These are phyloP conservation scores for Charina bottae DNA, from an alignment of 2,113 vertebrate genomes.

Conservation along the genomic window DNA sequence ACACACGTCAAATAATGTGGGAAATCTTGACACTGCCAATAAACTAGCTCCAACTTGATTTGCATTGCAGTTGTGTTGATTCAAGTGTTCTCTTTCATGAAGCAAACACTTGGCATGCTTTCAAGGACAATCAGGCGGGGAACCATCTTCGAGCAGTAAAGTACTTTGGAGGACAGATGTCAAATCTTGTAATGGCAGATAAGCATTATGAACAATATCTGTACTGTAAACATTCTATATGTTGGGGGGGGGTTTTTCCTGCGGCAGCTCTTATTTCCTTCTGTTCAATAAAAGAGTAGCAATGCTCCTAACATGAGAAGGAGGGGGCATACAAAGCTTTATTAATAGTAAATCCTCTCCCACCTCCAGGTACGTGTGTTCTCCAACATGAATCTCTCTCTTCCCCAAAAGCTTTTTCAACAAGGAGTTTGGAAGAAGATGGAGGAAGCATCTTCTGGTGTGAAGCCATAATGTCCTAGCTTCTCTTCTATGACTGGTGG, in stretches of 20 bases:
- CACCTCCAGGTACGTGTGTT: background rate
- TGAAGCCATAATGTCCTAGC: background rate
- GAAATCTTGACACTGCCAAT: constrained; percentile 42
- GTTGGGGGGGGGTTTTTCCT: background rate
- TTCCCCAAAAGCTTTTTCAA: background rate
- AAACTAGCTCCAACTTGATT: constrained; percentile 65
- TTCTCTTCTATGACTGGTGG: background rate
- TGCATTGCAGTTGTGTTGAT: constrained; percentile 59
- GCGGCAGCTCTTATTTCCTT: background rate
- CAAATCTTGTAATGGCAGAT: constrained; percentile 59
- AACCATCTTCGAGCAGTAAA: constrained; percentile 30
- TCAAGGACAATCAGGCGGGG: constrained; percentile 49
- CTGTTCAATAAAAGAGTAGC: background rate
- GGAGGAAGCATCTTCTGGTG: background rate
- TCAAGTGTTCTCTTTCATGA: constrained; percentile 69
- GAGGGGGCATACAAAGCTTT: background rate
- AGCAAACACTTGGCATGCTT: constrained; percentile 55
- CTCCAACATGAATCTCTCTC: background rate
- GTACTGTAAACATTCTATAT: constrained; percentile 47
- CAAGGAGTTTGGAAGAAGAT: background rate
- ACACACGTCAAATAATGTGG: background rate
- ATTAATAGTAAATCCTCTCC: background rate
- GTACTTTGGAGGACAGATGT: constrained; percentile 64
- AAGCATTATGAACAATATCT: constrained; percentile 30
- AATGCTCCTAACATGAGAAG: background rate